Percentiles rank a stretch among this genome's conserved stretches.
Conservation (phyloP, 2,113 vertebrate species). For the Ia io region DNA sequence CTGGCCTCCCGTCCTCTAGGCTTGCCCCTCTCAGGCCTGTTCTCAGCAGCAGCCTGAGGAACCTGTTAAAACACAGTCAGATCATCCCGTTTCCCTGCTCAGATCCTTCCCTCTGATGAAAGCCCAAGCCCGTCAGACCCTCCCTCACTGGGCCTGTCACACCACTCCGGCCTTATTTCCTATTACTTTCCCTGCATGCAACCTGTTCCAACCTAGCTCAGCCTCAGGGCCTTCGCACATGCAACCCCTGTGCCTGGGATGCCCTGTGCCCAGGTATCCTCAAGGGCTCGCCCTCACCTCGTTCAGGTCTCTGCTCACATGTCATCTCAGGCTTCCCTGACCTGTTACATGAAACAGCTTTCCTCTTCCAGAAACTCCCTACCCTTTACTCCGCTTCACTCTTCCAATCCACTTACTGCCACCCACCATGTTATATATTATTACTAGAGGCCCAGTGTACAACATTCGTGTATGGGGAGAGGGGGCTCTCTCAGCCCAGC, state of each 20-base stretch:
- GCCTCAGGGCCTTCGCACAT: no score
- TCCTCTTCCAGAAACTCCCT: neutral
- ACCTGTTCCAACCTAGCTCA: neutral
- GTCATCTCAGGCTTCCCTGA: neutral
- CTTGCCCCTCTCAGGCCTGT: neutral
- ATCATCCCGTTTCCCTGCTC: neutral
- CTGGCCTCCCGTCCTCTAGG: neutral
- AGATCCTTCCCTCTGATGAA: neutral
- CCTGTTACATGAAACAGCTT: neutral
- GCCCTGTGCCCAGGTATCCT: no score
- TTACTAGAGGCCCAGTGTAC: no score
- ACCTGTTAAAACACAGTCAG: neutral
- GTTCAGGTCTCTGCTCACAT: no score
- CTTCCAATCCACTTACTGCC: neutral
- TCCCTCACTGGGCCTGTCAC: neutral
- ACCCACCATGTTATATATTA: neutral
- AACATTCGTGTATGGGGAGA: no score
- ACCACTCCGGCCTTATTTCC: neutral
- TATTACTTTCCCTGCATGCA: neutral
- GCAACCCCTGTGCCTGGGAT: no score
- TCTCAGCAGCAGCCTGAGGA: neutral
- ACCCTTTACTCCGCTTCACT: neutral
- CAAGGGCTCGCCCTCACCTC: no score
- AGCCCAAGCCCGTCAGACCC: neutral
- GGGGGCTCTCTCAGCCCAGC: no score